These are phyloP conservation scores for Hiodon alosoides DNA, from an alignment of 2,113 vertebrate species.

Conservation along the genomic window DNA sequence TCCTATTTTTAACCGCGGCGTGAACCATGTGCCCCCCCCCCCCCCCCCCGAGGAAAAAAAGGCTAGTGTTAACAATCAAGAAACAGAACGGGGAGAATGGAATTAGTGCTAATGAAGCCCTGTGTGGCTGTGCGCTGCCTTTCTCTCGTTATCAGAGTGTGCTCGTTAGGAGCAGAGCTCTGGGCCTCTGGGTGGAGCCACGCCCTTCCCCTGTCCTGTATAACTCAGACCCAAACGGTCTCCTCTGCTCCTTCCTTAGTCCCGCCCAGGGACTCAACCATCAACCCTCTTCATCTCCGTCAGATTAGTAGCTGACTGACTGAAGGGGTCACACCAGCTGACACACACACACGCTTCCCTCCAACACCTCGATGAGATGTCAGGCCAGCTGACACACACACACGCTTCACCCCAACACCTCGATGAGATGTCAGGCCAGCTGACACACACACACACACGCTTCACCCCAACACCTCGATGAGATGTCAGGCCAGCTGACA, in stretches of 20 bases:
- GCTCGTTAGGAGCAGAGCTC: too few species aligned
- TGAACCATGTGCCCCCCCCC: too few species aligned
- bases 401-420: not conserved
- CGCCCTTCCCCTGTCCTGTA: too few species aligned
- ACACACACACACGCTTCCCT: not conserved
- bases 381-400: not conserved
- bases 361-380: not conserved
- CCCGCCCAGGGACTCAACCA: not conserved
- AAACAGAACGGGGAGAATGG: conserved; percentile 77
- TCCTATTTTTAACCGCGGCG: too few species aligned
- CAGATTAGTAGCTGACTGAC: not conserved
- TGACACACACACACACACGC: not conserved
- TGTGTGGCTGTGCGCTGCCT: conserved; percentile 76
- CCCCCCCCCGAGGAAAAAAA: conserved; percentile 81
- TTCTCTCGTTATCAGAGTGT: conserved; percentile 32
- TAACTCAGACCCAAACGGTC: too few species aligned
- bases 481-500: not conserved
- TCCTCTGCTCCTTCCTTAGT: too few species aligned
- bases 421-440: not conserved
- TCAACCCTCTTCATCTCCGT: not conserved
- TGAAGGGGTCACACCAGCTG: not conserved
- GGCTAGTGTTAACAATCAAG: conserved; percentile 96
- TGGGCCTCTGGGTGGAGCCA: too few species aligned
- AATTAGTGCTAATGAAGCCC: conserved; percentile 95
- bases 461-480: not conserved